Percentiles rank a stretch among this genome's conserved stretches.
Evolutionary conservation across 2,797 vertebrate species (phyloP).

Genomic region (Melanogrammus aeglefinus): DNA sequence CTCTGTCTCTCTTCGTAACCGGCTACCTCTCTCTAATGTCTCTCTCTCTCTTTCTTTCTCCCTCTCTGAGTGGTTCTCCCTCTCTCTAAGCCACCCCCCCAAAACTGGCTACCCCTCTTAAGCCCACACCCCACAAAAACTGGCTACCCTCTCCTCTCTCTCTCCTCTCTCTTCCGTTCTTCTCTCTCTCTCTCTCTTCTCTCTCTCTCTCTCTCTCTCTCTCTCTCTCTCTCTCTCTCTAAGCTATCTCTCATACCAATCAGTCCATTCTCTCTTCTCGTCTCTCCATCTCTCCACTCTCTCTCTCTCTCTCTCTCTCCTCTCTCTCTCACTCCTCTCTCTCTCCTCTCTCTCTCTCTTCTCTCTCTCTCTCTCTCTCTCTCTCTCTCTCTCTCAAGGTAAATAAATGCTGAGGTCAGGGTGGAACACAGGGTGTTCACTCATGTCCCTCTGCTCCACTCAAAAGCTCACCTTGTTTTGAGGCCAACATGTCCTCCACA

Average conservation of each 20-base stretch:
- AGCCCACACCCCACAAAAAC: too few species aligned
- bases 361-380: slow-evolving; percentile 25
- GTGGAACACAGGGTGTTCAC: slow-evolving; percentile 61
- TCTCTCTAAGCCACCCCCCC: slow-evolving; percentile 29
- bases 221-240: too few species aligned
- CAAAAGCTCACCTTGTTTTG: slow-evolving; percentile 62
- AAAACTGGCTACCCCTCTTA: neutral
- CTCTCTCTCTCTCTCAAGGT: slow-evolving; percentile 40
- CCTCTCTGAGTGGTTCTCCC: neutral
- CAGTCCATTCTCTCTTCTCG: too few species aligned
- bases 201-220: too few species aligned
- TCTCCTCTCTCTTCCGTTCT: too few species aligned
- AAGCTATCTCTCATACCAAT: too few species aligned
- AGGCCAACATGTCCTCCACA: slow-evolving; percentile 16
- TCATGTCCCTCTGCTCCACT: slow-evolving; percentile 53
- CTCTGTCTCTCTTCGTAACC: slow-evolving; percentile 33
- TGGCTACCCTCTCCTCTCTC: too few species aligned
- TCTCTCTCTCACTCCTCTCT: neutral
- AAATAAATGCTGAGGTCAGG: slow-evolving; percentile 66
- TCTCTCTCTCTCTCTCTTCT: too few species aligned
- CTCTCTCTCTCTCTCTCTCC: slow-evolving; percentile 40
- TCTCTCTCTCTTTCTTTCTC: neutral
- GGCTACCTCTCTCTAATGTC: neutral
- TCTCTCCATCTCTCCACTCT: too few species aligned
- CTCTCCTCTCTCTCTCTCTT: neutral